A percentile compares a stretch with the other conserved stretches of the same genome.
These are phyloP conservation scores for Platorchestia sp. DNA, from an alignment of 1,140 invertebrate species.

Conservation along the genomic window DNA sequence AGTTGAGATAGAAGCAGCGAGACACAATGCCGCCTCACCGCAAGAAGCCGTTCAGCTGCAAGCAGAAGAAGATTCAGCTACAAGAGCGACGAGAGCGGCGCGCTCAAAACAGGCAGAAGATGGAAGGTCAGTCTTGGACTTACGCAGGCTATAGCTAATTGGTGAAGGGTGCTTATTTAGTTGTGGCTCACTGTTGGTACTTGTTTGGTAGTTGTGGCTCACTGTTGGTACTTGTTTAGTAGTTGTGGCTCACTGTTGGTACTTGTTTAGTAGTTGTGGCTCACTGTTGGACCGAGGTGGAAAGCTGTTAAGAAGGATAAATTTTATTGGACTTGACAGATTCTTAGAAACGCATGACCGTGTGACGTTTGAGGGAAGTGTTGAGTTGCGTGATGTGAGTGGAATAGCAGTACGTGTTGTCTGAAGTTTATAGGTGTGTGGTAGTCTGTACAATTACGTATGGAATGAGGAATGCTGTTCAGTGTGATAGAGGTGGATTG, in stretches of 20 bases:
- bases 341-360: background rate
- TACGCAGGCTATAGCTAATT: background rate
- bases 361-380: background rate
- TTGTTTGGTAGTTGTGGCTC: too few relatives aligned
- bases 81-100: background rate
- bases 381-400: background rate
- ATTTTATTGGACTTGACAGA: background rate
- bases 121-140: background rate
- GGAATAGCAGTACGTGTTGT: background rate
- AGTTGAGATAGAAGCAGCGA: background rate
- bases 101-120: background rate
- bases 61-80: slow-evolving; percentile 13
- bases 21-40: background rate
- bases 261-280: too few relatives aligned
- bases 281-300: background rate
- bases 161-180: too few relatives aligned
- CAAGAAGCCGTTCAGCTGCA: slow-evolving; percentile 4
- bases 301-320: background rate
- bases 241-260: background rate
- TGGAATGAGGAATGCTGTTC: background rate
- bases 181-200: background rate
- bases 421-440: background rate
- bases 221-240: too few relatives aligned
- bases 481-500: background rate
- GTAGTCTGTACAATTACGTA: background rate